phyloP scores from a whole-genome alignment of 2,113 vertebrate genomes.

The Spermophilus dauricus region DNA sequence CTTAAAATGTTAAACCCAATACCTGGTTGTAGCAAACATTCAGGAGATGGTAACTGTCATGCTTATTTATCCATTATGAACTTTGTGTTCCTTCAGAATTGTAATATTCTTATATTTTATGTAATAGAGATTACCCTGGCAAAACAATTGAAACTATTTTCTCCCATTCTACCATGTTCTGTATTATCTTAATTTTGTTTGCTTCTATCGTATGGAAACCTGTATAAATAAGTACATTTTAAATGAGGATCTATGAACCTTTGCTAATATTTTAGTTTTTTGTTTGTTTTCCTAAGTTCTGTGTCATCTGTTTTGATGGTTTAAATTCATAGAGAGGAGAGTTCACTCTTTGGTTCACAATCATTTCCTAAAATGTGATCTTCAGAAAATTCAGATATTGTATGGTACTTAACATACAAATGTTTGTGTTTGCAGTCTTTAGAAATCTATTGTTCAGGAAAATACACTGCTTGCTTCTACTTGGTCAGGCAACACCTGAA shows the following conservation, averaged over 20 bases:
- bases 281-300: conserved; percentile 2
- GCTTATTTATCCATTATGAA: neutral
- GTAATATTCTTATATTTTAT: neutral
- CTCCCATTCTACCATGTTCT: neutral
- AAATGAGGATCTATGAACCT: neutral
- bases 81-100: neutral
- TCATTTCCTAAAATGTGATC: neutral
- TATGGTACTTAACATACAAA: neutral
- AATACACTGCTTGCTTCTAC: neutral
- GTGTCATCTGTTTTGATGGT: neutral
- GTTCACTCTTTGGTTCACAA: neutral
- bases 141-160: conserved; percentile 49
- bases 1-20: neutral
- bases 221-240: conserved; percentile 32
- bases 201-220: neutral
- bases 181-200: neutral
- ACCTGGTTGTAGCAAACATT: neutral
- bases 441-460: neutral
- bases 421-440: neutral
- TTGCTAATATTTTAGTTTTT: neutral
- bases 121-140: conserved; percentile 24
- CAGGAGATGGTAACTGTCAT: neutral
- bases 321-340: neutral
- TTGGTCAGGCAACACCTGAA: neutral
- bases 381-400: neutral